phyloP scores from a whole-genome alignment of 2,113 vertebrate species.

The Pseudorasbora parva region DNA sequence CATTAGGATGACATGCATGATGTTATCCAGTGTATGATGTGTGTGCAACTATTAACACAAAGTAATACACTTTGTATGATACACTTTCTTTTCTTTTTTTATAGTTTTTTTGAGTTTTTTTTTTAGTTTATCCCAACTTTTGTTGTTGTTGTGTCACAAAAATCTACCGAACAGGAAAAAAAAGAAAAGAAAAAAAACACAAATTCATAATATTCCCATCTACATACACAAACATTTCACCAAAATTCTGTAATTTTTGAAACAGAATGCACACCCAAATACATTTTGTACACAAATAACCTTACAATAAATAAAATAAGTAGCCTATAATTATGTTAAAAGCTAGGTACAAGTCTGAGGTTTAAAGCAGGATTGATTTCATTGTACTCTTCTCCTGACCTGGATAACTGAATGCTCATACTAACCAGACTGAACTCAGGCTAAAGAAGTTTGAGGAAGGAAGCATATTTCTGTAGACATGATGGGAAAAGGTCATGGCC shows the following conservation, averaged over 20 bases:
- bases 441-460: constrained; percentile 31
- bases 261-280: not conserved
- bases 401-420: not conserved
- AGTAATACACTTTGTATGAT: not conserved
- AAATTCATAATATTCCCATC: not conserved
- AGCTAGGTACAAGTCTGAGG: not conserved
- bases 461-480: constrained; percentile 38
- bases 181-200: not conserved
- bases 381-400: not conserved
- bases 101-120: too few relatives aligned
- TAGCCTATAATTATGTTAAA: not conserved
- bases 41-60: not conserved
- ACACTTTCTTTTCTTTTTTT: too few relatives aligned
- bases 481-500: constrained; percentile 32
- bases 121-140: not conserved
- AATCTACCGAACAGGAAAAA: not conserved
- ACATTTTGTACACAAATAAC: too few relatives aligned
- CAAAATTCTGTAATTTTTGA: not conserved
- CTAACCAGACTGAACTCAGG: not conserved
- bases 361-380: not conserved
- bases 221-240: not conserved
- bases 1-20: not conserved
- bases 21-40: not conserved
- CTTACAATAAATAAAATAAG: not conserved
- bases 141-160: not conserved